Evolutionary conservation across 2,113 vertebrate species (phyloP).

Genomic region (Eublepharis macularius): DNA sequence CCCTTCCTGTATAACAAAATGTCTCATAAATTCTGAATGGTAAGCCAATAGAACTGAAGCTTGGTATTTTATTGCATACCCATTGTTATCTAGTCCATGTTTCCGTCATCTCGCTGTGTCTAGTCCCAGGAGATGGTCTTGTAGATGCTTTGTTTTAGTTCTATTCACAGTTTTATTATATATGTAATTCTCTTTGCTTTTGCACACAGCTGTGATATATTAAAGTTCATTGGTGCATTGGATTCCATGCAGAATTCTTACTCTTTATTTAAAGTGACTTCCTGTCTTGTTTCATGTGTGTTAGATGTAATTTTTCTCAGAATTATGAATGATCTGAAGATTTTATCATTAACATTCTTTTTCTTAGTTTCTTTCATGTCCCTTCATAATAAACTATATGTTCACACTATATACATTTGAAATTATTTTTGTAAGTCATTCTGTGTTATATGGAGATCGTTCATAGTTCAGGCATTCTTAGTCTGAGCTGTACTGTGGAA

Average conservation of each 20-base stretch:
- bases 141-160: slow-evolving; percentile 38
- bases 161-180: slow-evolving; percentile 28
- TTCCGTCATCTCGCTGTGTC: slow-evolving; percentile 46
- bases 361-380: background rate
- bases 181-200: slow-evolving; percentile 26
- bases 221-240: slow-evolving; percentile 34
- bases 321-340: background rate
- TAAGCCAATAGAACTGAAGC: background rate
- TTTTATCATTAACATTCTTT: background rate
- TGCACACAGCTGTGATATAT: slow-evolving; percentile 55
- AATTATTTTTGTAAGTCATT: background rate
- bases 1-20: background rate
- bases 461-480: background rate
- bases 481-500: background rate
- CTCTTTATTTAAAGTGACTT: background rate
- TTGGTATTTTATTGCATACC: slow-evolving; percentile 19
- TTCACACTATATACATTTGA: background rate
- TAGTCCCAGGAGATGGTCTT: slow-evolving; percentile 42
- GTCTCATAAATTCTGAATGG: background rate
- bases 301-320: background rate
- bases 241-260: background rate
- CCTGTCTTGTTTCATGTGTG: background rate
- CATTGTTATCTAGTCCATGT: slow-evolving; percentile 44
- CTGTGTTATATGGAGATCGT: background rate
- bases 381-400: background rate